Conservation (phyloP, 1,140 invertebrate species). For the Psix sp. region DNA sequence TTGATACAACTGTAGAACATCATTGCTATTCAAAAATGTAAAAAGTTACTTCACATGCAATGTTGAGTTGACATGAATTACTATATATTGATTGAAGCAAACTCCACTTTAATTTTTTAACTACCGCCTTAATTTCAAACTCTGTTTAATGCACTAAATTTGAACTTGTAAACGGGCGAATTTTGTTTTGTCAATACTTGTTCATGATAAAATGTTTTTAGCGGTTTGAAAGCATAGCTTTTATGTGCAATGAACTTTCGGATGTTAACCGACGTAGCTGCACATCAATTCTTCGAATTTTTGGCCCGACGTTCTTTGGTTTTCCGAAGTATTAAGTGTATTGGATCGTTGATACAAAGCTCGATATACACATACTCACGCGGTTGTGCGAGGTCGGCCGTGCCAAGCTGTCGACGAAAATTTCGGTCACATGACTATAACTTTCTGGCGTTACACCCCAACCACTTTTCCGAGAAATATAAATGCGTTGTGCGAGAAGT, state of each 20-base stretch:
- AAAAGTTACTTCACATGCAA: no score
- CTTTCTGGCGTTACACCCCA: constrained; percentile 9
- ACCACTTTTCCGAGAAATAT: constrained; percentile 16
- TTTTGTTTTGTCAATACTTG: no score
- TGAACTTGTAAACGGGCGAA: no score
- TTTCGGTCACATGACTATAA: constrained; percentile 17
- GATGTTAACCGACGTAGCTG: constrained; percentile 1
- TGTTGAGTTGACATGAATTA: no score
- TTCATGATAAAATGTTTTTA: no score
- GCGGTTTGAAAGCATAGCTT: no score
- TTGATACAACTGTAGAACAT: no score
- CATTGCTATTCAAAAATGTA: no score
- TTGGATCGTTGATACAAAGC: constrained; percentile 30
- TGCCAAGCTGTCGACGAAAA: constrained; percentile 42
- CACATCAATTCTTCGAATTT: constrained; percentile 25
- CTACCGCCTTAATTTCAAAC: no score
- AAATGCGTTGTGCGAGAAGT: constrained; percentile 1
- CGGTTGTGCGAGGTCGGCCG: constrained; percentile 4
- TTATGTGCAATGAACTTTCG: constrained; percentile 14
- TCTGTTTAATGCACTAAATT: no score
- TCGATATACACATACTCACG: neutral
- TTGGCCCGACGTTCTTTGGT: constrained; percentile 33
- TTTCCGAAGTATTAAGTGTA: constrained; percentile 34
- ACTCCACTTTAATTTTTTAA: no score
- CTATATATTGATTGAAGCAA: no score